Conservation (phyloP, 2,888 invertebrate genomes). For the Mimas tiliae region DNA sequence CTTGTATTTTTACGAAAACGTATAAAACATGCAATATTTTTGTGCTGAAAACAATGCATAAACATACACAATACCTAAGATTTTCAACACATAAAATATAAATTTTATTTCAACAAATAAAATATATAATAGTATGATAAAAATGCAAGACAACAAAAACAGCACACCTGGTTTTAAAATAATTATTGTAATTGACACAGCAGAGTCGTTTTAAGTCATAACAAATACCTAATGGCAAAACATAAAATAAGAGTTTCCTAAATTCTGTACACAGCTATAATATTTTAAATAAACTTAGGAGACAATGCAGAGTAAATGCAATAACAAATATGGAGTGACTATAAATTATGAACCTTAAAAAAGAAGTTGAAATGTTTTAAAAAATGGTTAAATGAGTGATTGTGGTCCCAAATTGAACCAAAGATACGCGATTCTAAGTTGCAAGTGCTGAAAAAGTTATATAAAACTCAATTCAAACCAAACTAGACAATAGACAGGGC, state of each 20-base stretch:
- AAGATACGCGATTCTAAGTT: background rate
- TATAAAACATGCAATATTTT: slow-evolving; percentile 14
- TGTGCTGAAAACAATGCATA: slow-evolving; percentile 5
- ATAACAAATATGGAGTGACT: background rate
- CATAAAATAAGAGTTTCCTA: background rate
- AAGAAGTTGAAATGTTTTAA: background rate
- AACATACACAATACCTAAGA: slow-evolving; percentile 19
- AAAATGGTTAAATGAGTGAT: background rate
- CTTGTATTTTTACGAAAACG: too few species aligned
- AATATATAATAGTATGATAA: background rate
- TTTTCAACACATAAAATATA: background rate
- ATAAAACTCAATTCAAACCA: slow-evolving; percentile 21
- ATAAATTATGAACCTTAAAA: too few species aligned
- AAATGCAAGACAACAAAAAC: background rate
- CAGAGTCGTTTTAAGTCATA: background rate
- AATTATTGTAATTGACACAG: background rate
- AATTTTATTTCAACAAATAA: background rate
- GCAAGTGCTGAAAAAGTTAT: background rate
- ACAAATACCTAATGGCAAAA: background rate
- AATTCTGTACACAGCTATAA: background rate
- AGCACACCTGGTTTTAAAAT: background rate
- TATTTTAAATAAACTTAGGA: background rate
- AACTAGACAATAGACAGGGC: slow-evolving; percentile 11
- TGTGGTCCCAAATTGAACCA: background rate
- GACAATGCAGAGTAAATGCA: background rate